Base-by-base conservation (phyloP, 1,140 invertebrate genomes). In the Drosophila miranda region DNA sequence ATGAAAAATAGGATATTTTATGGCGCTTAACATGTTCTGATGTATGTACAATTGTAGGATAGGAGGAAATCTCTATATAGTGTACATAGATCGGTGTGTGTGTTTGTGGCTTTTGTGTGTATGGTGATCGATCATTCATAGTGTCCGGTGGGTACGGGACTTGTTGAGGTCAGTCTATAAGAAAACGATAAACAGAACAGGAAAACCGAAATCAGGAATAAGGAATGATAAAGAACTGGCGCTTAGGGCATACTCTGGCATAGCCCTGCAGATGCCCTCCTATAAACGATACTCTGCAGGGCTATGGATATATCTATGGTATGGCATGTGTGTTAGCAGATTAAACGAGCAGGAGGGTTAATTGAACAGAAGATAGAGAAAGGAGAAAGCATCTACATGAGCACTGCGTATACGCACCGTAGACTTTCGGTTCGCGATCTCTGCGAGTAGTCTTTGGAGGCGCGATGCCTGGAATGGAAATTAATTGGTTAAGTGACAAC, bases 381-480 rank as follows among this genome's bases (percentile, higher is more conserved):
- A 45, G 55, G 7, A 16, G 50, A 13, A 28, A 59, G 60, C 58
- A 49, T 44, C 46, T 64, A 77, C 45, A 64, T 58, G 26, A 52
- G 44, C 58, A 70, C 83, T 66, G 62, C 66, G 60, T 81, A 88
- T 84, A 83, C 91, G 92, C 92, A 96, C 95, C 95, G 94, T 92
- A 96, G 95, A 91, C 95, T 97, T 89, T 97, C 96, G 23, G 95
- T 95, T 88, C 95, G 93, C 52, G 95, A 90, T 51, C 89, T 72
- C 54, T 82, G 95, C 51, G 95, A 96, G 94, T 95, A 96, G 91
- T 97, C 96, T 90, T 94, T 95, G 80, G 94, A 95, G 58, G 89
- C 60, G 54, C 89, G 80, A 77, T 80, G 71, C 73, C 90, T 90
- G 78, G 56, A 88, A 81, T 86, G 77, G 61, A 75, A 75, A 81